These are phyloP conservation scores for Thalassaphorura encarpata DNA, from an alignment of 1,140 invertebrate genomes.

Conservation along the genomic window DNA sequence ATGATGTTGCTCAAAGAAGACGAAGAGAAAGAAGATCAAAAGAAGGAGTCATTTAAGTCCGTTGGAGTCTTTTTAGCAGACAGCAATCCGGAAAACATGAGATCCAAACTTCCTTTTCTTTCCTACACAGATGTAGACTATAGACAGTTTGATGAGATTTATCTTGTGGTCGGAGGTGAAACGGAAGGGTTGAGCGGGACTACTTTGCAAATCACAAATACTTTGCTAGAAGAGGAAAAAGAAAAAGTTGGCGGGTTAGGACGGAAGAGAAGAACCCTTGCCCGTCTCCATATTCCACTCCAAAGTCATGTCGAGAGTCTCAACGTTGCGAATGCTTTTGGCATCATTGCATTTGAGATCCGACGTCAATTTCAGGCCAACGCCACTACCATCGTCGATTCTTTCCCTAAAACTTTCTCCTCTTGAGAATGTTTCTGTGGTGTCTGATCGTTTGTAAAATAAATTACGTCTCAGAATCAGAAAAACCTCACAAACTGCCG, in stretches of 20 bases:
- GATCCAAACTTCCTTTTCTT: constrained; percentile 42
- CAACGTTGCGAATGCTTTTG: constrained; percentile 67
- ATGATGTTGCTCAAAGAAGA: neutral
- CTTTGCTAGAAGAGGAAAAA: neutral
- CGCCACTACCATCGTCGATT: no score
- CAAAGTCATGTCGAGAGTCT: constrained; percentile 69
- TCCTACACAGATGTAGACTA: constrained; percentile 56
- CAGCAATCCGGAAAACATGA: neutral
- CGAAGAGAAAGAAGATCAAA: neutral
- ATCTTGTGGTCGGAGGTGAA: constrained; percentile 77
- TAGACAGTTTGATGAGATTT: constrained; percentile 41
- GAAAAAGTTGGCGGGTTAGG: neutral
- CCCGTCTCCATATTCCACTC: constrained; percentile 63
- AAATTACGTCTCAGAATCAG: no score
- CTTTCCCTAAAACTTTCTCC: neutral
- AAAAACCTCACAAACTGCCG: no score
- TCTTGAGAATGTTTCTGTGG: neutral
- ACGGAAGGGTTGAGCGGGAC: constrained; percentile 67
- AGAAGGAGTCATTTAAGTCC: neutral
- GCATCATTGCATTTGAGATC: constrained; percentile 76
- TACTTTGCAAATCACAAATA: constrained; percentile 47
- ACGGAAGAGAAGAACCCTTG: neutral
- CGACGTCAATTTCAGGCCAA: constrained; percentile 47
- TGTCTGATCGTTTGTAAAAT: neutral
- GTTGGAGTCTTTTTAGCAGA: constrained; percentile 24